These are phyloP conservation scores for Alentia gelatinosa DNA, from an alignment of 2,888 invertebrate species.

Conservation along the genomic window DNA sequence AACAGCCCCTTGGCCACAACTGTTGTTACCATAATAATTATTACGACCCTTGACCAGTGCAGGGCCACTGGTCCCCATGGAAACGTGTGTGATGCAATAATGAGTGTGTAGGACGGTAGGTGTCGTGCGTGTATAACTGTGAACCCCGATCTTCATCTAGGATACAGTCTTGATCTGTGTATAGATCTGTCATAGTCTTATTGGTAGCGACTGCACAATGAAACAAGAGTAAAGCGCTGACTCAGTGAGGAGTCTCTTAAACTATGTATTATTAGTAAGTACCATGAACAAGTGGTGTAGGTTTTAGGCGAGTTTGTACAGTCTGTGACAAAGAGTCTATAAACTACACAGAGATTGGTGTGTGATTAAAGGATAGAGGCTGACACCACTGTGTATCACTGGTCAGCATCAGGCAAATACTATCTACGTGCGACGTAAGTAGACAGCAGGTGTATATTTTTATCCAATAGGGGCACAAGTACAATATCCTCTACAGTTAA, in stretches of 20 bases:
- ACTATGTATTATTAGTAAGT: not conserved
- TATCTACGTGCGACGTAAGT: not conserved
- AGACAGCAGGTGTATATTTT: conserved; percentile 47
- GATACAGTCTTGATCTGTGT: not conserved
- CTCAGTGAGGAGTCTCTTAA: not conserved
- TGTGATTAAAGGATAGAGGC: not conserved
- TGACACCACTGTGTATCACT: not conserved
- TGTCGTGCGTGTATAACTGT: not conserved
- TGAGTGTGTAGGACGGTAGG: conserved; percentile 7
- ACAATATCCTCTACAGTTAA: not conserved
- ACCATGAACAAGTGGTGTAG: not conserved
- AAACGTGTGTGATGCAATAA: conserved; percentile 47
- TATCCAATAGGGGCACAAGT: conserved; percentile 40
- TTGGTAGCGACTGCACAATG: not conserved
- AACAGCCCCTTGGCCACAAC: not conserved
- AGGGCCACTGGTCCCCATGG: conserved; percentile 35
- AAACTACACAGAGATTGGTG: conserved; percentile 23
- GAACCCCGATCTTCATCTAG: not conserved
- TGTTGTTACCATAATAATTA: conserved; percentile 28
- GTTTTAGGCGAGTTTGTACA: conserved; percentile 22
- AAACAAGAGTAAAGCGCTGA: not conserved
- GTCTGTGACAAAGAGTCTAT: not conserved
- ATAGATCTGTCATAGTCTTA: not conserved
- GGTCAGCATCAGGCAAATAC: not conserved
- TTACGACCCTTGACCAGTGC: not conserved